Conservation (phyloP, 1,140 invertebrate genomes). For the Parasteatoda tepidariorum region DNA sequence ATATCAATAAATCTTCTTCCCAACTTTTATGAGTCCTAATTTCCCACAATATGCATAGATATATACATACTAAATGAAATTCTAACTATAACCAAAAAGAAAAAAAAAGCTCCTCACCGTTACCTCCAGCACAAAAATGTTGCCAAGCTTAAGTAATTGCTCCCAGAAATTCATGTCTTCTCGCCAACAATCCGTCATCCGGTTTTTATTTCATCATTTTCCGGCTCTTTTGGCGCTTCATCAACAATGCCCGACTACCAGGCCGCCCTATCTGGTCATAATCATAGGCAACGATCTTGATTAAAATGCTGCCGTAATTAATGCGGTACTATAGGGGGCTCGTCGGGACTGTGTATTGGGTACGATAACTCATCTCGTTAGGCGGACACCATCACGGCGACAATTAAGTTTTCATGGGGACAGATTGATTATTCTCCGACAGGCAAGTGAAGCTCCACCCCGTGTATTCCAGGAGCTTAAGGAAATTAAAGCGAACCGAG, state of each 20-base stretch:
- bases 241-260: slow-evolving; percentile 37
- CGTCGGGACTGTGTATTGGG: slow-evolving; percentile 1
- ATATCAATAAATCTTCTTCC: too few relatives aligned
- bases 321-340: slow-evolving; percentile 34
- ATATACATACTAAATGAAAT: too few relatives aligned
- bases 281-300: slow-evolving; percentile 53
- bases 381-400: slow-evolving; percentile 17
- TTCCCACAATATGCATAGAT: too few relatives aligned
- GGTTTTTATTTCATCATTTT: background rate
- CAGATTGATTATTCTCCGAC: slow-evolving; percentile 48
- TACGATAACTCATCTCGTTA: slow-evolving; percentile 54
- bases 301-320: slow-evolving; percentile 58
- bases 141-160: too few relatives aligned
- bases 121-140: too few relatives aligned
- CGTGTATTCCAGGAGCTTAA: slow-evolving; percentile 19
- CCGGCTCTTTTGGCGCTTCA: background rate
- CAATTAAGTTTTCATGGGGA: slow-evolving; percentile 57
- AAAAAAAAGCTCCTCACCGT: background rate
- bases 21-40: too few relatives aligned
- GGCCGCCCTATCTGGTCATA: slow-evolving; percentile 38
- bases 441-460: background rate
- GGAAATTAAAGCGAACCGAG: slow-evolving; percentile 43
- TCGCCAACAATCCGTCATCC: too few relatives aligned
- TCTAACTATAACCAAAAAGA: too few relatives aligned
- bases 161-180: too few relatives aligned